Conservation (phyloP, 64 coral and sea anemone species). For the Pocillopora verrucosa region DNA sequence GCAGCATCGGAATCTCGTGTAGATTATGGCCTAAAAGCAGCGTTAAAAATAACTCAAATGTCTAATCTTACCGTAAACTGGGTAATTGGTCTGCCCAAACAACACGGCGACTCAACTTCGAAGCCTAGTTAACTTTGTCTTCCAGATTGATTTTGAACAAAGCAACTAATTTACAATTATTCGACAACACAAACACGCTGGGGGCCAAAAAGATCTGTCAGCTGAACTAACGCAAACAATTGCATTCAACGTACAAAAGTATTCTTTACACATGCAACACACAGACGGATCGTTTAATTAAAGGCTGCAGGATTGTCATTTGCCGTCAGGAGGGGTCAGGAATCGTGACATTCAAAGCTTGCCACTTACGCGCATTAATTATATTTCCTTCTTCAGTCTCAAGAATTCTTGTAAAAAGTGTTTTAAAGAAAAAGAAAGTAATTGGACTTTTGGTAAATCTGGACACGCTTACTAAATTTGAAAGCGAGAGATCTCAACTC, state of each 20-base stretch:
- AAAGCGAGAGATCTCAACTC: too few species aligned
- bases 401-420: neutral
- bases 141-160: constrained; percentile 49
- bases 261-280: constrained; percentile 89
- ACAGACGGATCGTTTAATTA: constrained; percentile 89
- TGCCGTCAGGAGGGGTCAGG: constrained; percentile 65
- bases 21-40: neutral
- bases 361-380: constrained; percentile 28
- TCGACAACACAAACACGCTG: constrained; percentile 88
- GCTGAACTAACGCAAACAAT: constrained; percentile 84
- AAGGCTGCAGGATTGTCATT: constrained; percentile 80
- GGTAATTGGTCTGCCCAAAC: constrained; percentile 41
- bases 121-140: constrained; percentile 45
- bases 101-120: constrained; percentile 18
- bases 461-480: neutral
- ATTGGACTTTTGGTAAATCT: neutral
- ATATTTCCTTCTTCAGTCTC: constrained; percentile 20
- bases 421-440: neutral
- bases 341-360: constrained; percentile 47
- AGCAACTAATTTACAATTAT: constrained; percentile 70
- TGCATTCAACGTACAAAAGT: constrained; percentile 84
- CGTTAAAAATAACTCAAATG: constrained; percentile 1
- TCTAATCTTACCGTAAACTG: constrained; percentile 44
- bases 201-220: constrained; percentile 62
- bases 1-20: neutral